Evolutionary conservation across 1,140 invertebrate genomes (phyloP).

Genomic region (Procambarus clarkii): DNA sequence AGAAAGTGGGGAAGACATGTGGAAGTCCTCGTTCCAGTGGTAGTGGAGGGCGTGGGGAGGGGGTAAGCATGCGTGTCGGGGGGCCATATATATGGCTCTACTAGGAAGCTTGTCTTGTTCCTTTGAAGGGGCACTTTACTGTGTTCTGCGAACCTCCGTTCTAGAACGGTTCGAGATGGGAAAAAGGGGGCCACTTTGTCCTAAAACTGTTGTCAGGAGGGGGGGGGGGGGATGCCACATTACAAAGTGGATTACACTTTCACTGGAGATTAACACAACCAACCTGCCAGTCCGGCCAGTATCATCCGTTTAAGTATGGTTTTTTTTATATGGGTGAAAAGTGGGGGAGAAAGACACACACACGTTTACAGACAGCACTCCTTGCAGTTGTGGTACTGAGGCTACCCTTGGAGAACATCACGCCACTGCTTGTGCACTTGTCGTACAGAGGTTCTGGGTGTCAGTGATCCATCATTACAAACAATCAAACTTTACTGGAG

Average conservation of each 20-base stretch:
- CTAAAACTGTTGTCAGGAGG: neutral
- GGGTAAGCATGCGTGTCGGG: neutral
- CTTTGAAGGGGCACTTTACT: neutral
- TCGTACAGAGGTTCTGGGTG: neutral
- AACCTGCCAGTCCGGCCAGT: conserved; percentile 21
- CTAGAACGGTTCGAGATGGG: conserved; percentile 21
- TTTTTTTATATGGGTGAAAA: neutral
- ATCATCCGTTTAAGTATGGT: conserved; percentile 10
- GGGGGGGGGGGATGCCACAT: conserved; percentile 15
- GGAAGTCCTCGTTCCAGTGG: conserved; percentile 41
- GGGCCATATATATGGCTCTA: neutral
- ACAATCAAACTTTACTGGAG: neutral
- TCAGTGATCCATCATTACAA: neutral
- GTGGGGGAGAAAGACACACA: conserved; percentile 28
- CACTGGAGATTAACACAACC: neutral
- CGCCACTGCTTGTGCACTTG: conserved; percentile 4
- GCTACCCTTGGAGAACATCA: conserved; percentile 31
- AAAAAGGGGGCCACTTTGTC: neutral
- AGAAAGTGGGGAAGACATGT: neutral
- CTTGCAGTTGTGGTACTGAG: conserved; percentile 23
- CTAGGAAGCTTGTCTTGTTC: neutral
- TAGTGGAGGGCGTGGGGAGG: no score
- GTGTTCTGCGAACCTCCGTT: conserved; percentile 31
- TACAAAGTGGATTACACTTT: conserved; percentile 26
- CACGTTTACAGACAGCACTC: conserved; percentile 33